These are phyloP conservation scores for Corydoras sp. DNA, from an alignment of 2,113 vertebrate genomes.

Conservation along the genomic window DNA sequence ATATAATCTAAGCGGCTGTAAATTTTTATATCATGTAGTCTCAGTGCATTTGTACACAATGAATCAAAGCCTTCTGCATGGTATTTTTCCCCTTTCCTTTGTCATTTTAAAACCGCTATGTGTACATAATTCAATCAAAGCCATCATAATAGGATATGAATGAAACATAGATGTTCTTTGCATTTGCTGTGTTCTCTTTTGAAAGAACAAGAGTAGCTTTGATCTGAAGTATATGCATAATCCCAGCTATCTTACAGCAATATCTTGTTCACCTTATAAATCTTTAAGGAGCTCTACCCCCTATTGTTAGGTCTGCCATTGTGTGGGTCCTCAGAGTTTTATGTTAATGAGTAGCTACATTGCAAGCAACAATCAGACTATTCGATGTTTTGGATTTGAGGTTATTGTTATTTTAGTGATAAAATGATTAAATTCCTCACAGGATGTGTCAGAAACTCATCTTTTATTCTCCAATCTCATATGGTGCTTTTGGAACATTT, in stretches of 20 bases:
- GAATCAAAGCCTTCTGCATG: not conserved
- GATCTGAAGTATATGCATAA: constrained; percentile 65
- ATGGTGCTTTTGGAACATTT: constrained; percentile 18
- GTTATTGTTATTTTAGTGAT: constrained; percentile 1
- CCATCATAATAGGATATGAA: constrained; percentile 45
- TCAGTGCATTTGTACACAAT: constrained; percentile 6
- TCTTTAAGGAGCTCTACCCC: constrained; percentile 13
- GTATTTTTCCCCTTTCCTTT: constrained; percentile 9
- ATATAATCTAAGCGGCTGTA: too few relatives aligned
- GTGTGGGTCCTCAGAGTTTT: not conserved
- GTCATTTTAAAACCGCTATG: constrained; percentile 32
- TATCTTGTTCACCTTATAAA: constrained; percentile 51
- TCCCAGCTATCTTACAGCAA: constrained; percentile 57
- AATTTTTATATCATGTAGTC: too few relatives aligned
- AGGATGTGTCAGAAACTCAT: not conserved
- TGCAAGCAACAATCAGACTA: too few relatives aligned
- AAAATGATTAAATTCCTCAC: not conserved
- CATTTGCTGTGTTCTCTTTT: constrained; percentile 53
- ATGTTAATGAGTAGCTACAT: too few relatives aligned
- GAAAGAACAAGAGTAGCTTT: constrained; percentile 59
- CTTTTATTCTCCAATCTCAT: constrained; percentile 11
- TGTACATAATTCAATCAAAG: constrained; percentile 46
- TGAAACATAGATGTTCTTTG: constrained; percentile 50
- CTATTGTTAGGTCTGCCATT: constrained; percentile 27
- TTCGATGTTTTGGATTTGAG: too few relatives aligned